Base-by-base conservation (phyloP, 2,888 invertebrate genomes). In the Molanna angustata region DNA sequence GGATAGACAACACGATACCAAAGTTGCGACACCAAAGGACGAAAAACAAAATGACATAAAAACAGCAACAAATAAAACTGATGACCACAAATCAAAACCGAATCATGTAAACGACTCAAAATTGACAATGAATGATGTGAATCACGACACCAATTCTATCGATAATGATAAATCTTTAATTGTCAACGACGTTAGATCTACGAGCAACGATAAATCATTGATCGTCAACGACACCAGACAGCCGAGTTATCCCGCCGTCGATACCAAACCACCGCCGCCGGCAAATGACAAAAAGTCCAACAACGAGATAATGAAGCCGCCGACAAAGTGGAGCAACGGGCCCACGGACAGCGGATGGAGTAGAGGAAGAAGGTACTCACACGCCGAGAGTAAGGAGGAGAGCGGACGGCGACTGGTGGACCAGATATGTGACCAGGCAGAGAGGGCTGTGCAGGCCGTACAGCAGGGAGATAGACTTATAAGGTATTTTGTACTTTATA, bases 371-470 rank as follows among this genome's bases (percentile, higher is more conserved):
- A 33, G 52, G 35, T 40, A 54, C 31, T 54, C 57, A 11, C 53
- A 54, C 21, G 50, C 49, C 9, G 51, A 57, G 40, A 51, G 44
- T 7, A 33, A 50, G 32, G 58, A 57, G 20, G 58, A 57, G 20
- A 55, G 50, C 31, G 52, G 55, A 16, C 27, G 46, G 33, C 21
- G 27, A 35, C 39, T 54, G 21, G 56, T 57, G 19, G 51, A 56
- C 67, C 57, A 73, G 67, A 58, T 64, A 67, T 9, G 67, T 73
- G 0, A 72, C 71, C 60, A 70, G 72, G 54, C 52, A 14, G 52
- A 52, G 46, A 54, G 54, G 49, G 39, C 43, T 16, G 58, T 57
- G 35, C 52, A 32, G n/a, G 58, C 48, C n/a, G 27, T 40, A 19
- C 41, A 13, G 7, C 20, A 32, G 27, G 48, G 18, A 31, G 48